These are phyloP conservation scores for Antrozous pallidus DNA, from an alignment of 2,797 vertebrate species.

Conservation along the genomic window DNA sequence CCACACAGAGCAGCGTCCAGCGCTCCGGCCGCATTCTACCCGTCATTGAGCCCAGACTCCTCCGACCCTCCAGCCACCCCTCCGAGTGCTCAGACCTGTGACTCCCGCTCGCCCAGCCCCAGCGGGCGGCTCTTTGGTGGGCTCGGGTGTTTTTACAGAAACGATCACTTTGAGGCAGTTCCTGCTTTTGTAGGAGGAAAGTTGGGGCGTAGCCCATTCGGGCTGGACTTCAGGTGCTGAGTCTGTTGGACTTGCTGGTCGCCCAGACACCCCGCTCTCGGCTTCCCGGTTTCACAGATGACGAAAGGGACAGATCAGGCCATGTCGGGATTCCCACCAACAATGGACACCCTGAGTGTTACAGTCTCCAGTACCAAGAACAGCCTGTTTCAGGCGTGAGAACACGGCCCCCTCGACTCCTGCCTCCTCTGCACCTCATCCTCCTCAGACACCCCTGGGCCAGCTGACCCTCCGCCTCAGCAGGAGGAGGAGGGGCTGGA, in stretches of 20 bases:
- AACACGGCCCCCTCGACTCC: neutral
- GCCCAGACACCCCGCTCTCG: fast-evolving
- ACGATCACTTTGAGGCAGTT: neutral
- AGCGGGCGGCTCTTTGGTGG: neutral
- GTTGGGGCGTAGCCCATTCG: neutral
- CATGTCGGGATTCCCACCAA: neutral
- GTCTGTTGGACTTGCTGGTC: fast-evolving
- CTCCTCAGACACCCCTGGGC: neutral
- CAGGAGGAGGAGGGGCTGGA: neutral
- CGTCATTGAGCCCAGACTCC: neutral
- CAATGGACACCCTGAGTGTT: fast-evolving
- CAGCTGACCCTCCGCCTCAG: neutral
- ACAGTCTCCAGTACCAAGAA: neutral
- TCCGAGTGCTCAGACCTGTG: no score
- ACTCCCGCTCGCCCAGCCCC: neutral
- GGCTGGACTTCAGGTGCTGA: neutral
- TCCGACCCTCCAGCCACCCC: no score
- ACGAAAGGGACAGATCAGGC: neutral
- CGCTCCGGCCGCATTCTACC: fast-evolving
- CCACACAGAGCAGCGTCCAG: neutral
- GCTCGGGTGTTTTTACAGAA: neutral
- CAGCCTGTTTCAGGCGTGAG: neutral
- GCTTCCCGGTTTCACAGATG: neutral
- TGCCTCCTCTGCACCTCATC: neutral
- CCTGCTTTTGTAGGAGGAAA: neutral